These are phyloP conservation scores for Alligator sinensis DNA, from an alignment of 2,113 vertebrate species.

Conservation along the genomic window DNA sequence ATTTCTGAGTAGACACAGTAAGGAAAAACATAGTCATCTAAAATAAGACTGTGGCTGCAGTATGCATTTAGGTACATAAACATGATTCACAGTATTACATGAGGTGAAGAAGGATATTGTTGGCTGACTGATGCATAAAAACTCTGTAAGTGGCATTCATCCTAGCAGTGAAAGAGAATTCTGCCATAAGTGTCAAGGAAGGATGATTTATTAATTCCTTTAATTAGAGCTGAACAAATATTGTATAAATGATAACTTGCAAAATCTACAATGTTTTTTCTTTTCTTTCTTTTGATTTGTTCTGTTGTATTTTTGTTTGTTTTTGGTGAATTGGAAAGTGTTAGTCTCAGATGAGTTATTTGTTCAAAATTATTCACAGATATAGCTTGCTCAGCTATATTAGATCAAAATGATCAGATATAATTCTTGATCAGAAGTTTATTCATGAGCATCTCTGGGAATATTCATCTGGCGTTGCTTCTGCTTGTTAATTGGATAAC, in stretches of 20 bases:
- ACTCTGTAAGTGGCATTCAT: no score
- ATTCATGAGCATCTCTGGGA: background rate
- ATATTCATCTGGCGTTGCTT: background rate
- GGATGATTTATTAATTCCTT: background rate
- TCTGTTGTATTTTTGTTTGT: background rate
- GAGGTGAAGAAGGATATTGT: no score
- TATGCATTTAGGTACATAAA: no score
- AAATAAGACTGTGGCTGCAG: no score
- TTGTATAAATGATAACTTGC: background rate
- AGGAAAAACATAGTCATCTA: no score
- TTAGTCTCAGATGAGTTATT: background rate
- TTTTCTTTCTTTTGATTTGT: no score
- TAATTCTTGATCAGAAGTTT: background rate
- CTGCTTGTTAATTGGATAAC: background rate
- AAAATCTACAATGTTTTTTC: background rate
- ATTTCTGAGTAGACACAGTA: no score
- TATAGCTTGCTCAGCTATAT: background rate
- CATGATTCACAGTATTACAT: no score
- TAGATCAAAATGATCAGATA: no score
- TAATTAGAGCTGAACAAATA: background rate
- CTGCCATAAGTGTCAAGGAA: background rate
- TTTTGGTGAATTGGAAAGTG: background rate
- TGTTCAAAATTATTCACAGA: background rate
- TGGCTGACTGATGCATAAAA: no score
- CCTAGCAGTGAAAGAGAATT: no score